Conservation (phyloP, 2,113 vertebrate genomes). For the Daphoenositta chrysoptera region DNA sequence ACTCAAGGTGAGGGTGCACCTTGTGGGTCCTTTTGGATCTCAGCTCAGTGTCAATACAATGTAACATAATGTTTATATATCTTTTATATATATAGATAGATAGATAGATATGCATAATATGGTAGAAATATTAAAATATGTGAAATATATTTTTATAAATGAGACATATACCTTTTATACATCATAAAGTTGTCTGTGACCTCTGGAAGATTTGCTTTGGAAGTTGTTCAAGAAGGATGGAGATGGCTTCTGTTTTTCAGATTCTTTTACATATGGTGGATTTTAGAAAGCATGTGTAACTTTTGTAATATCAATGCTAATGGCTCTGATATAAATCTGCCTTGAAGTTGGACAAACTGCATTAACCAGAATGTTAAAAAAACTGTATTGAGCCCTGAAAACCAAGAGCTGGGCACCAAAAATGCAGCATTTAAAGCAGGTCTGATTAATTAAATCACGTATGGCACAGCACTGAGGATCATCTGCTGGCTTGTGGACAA, state of each 20-base stretch:
- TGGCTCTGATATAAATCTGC: neutral
- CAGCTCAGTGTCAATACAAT: rapidly evolving
- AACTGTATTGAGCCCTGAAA: neutral
- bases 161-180: rapidly evolving
- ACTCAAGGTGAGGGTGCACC: neutral
- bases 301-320: neutral
- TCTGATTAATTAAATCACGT: neutral
- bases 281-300: neutral
- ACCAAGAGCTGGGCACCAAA: neutral
- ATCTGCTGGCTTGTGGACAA: neutral
- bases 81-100: rapidly evolving
- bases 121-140: neutral
- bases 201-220: neutral
- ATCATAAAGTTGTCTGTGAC: neutral
- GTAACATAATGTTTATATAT: no score
- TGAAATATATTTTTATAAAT: neutral
- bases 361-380: neutral
- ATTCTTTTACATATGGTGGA: neutral
- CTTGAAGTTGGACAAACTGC: neutral
- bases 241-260: neutral
- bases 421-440: neutral
- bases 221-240: neutral
- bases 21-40: neutral
- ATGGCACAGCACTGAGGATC: neutral
- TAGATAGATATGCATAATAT: no score